These are phyloP conservation scores for Ceyx margarethae DNA, from an alignment of 2,113 vertebrate genomes.

Conservation along the genomic window DNA sequence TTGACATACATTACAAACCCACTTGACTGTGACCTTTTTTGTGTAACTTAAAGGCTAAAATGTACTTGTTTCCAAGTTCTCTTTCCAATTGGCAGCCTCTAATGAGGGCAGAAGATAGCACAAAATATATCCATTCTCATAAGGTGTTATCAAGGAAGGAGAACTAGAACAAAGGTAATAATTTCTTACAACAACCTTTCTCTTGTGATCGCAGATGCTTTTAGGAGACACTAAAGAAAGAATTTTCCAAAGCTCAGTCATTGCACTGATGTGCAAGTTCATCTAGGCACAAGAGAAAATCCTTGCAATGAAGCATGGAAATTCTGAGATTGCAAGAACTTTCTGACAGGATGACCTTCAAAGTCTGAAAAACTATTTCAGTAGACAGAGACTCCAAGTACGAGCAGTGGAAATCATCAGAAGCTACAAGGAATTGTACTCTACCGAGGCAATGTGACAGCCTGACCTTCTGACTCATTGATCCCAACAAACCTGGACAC, in stretches of 20 bases:
- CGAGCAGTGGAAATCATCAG: neutral
- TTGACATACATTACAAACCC: constrained; percentile 13
- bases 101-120: neutral
- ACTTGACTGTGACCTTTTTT: constrained; percentile 13
- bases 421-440: neutral
- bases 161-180: neutral
- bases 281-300: neutral
- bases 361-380: neutral
- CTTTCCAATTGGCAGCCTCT: neutral
- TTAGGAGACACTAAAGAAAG: neutral
- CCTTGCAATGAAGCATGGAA: neutral
- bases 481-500: neutral
- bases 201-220: constrained; percentile 13
- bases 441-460: neutral
- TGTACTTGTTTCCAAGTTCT: neutral
- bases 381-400: neutral
- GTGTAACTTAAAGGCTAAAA: constrained; percentile 21
- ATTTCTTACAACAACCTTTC: neutral
- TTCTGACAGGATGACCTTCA: constrained; percentile 22
- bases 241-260: neutral
- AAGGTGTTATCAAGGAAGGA: neutral
- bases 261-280: neutral
- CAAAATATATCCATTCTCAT: constrained; percentile 22
- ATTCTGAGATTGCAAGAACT: neutral
- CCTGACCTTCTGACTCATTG: neutral